Evolutionary conservation across 1,140 invertebrate species (phyloP).

Genomic region (Brachionus sp.): DNA sequence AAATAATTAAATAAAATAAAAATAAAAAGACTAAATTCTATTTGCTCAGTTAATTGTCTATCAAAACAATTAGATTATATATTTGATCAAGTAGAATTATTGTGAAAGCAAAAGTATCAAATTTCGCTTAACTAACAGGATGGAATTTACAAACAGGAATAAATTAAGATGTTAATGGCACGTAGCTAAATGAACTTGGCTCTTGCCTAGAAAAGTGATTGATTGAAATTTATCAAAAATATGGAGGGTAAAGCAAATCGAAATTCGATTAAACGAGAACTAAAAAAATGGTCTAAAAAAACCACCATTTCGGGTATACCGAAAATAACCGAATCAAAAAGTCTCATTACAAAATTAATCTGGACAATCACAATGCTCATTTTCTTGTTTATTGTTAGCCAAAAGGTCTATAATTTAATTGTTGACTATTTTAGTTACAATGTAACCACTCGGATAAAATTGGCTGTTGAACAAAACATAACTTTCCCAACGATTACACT

Average conservation of each 20-base stretch:
- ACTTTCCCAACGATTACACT: conserved; percentile 17
- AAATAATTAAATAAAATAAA: too few species aligned
- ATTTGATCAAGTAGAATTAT: too few species aligned
- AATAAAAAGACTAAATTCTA: too few species aligned
- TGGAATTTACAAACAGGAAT: too few species aligned
- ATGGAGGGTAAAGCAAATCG: neutral
- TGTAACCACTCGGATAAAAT: conserved; percentile 17
- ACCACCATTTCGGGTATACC: conserved; percentile 19
- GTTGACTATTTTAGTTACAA: neutral
- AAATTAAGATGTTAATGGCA: too few species aligned
- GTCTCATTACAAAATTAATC: neutral
- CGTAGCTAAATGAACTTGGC: neutral
- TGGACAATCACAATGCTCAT: neutral
- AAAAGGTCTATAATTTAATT: neutral
- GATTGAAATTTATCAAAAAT: neutral
- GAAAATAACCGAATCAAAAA: conserved; percentile 22
- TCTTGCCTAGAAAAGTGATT: too few species aligned
- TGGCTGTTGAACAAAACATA: neutral
- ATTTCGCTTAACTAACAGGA: too few species aligned
- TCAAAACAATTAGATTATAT: too few species aligned
- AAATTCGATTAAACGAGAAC: neutral
- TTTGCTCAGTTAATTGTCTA: too few species aligned
- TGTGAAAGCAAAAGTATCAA: too few species aligned
- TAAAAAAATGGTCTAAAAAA: conserved; percentile 25
- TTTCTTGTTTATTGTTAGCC: neutral